Evolutionary conservation across 1,140 invertebrate species (phyloP).

Genomic region (Trichonephila inaurata): DNA sequence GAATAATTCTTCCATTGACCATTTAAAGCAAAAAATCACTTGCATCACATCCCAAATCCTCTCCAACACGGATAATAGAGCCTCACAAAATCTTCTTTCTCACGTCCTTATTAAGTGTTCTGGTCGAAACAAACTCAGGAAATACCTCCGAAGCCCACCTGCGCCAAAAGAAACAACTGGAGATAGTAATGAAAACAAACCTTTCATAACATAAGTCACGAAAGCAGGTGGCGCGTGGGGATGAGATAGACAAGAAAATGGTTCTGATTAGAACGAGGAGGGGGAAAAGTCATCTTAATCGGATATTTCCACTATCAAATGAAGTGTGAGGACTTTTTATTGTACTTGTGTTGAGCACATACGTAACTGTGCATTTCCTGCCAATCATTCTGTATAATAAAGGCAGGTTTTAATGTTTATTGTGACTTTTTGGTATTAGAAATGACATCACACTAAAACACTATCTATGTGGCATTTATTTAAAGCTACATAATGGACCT

Average conservation of each 20-base stretch:
- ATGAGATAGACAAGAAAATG: conserved; percentile 27
- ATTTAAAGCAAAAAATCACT: no score
- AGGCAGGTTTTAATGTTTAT: no score
- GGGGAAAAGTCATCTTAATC: not conserved
- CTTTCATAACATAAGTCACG: conserved; percentile 36
- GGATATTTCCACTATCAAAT: not conserved
- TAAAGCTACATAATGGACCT: no score
- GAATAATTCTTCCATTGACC: no score
- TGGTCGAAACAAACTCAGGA: conserved; percentile 13
- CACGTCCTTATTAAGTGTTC: not conserved
- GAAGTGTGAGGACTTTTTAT: not conserved
- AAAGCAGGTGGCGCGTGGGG: conserved; percentile 16
- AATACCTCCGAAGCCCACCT: conserved; percentile 32
- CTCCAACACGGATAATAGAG: not conserved
- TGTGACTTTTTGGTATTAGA: no score
- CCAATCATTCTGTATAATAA: no score
- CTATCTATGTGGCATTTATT: no score
- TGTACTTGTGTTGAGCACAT: not conserved
- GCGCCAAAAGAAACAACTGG: not conserved
- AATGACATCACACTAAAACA: no score
- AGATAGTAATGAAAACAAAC: conserved; percentile 44
- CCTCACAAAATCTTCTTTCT: not conserved
- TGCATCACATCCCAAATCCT: not conserved
- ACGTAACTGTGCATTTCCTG: not conserved
- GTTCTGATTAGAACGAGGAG: not conserved